Base-by-base conservation (phyloP, 2,888 invertebrate genomes). In the Neocrepidodera transversa region DNA sequence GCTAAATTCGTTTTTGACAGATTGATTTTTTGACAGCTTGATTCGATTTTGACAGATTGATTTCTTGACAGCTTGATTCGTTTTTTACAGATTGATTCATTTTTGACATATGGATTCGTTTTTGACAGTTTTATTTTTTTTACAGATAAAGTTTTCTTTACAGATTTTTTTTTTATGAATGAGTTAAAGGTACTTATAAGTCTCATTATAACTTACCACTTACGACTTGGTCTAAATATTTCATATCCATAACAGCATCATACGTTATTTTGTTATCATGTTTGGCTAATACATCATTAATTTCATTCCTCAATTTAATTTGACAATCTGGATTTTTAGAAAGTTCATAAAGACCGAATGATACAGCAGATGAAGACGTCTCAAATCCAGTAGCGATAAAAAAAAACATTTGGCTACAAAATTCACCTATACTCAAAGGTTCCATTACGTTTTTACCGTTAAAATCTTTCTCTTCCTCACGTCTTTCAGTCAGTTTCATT, bases 291-390 rank as follows among this genome's bases (percentile, higher is more conserved):
- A 68, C 66, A n/a, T 35, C 54, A 5, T 62, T 52, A 18, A 74
- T 71, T 59, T 74, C 72, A 10, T 62, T 38, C 42, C 73, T 63
- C 16, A 71, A 47, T 49, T 62, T 71, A 2, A 69, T 71, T 63
- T 85, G 85, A 2, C 82, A 65, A 0, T 78, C 71, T 1, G 74
- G 78, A 67, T 84, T 79, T 7, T 76, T 72, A 1, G 84, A 81
- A 28, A 85, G 68, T 66, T 83, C 82, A 63, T 79, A 84, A 10
- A 84, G 68, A 1, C 78, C 78, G 61, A 79, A 83, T 42, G 80
- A 78, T 69, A 83, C 74, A 51, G 71, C 69, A 8, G 74, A 71
- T 2, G 79, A 78, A 5, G 78, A 78, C 2, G 79, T 78, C 65
- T 79, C 79, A 50, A 75, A 79, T 0, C 78, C 78, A 8, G 77